These are phyloP conservation scores for Calliopsis andreniformis DNA, from an alignment of 1,140 invertebrate genomes.

Conservation along the genomic window DNA sequence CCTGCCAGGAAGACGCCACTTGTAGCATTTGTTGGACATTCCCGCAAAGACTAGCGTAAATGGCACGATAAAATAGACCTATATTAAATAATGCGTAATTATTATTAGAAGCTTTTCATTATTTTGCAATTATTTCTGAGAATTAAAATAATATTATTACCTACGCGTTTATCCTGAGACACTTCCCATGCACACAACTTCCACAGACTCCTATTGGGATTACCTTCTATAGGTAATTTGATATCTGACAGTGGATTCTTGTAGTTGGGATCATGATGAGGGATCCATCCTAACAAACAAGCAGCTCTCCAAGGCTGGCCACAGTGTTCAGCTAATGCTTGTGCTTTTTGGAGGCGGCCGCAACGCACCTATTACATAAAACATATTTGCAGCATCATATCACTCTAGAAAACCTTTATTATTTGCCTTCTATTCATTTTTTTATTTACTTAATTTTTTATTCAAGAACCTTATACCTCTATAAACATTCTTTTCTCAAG, in stretches of 20 bases:
- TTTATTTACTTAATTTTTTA: constrained; percentile 14
- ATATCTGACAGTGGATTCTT: constrained; percentile 77
- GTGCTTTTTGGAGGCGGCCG: constrained; percentile 92
- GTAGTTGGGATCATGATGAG: constrained; percentile 92
- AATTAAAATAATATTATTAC: constrained; percentile 58
- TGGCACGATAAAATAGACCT: constrained; percentile 85
- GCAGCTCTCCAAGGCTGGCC: constrained; percentile 96
- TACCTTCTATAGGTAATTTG: constrained; percentile 88
- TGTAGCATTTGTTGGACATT: constrained; percentile 88
- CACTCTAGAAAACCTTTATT: background rate
- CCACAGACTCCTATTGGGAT: constrained; percentile 94
- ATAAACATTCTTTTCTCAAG: constrained; percentile 83
- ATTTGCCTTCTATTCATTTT: background rate
- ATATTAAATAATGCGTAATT: constrained; percentile 40
- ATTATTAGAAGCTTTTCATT: background rate
- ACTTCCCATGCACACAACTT: constrained; percentile 91
- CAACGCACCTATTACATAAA: constrained; percentile 85
- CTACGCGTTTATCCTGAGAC: constrained; percentile 82
- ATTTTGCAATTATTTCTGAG: background rate
- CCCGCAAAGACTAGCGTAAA: constrained; percentile 91
- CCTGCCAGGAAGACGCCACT: constrained; percentile 91
- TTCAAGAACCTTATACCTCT: constrained; percentile 67
- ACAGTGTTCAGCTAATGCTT: constrained; percentile 90
- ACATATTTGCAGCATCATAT: background rate
- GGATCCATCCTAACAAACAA: constrained; percentile 93